These are phyloP conservation scores for Chaenodraco wilsoni DNA, from an alignment of 2,797 vertebrate species.

Conservation along the genomic window DNA sequence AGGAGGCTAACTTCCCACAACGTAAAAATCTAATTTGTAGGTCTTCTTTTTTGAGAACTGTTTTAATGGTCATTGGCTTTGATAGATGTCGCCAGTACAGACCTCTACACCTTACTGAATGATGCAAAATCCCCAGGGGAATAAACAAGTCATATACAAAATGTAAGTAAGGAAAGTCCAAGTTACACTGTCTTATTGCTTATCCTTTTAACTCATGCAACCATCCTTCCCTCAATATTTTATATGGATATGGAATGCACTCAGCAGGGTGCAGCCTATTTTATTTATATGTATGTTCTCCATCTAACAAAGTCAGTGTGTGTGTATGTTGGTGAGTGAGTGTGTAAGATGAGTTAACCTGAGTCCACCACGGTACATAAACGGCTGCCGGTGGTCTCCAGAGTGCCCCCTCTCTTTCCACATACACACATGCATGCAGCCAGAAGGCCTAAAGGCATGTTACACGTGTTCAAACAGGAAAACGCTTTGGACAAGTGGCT, in stretches of 20 bases:
- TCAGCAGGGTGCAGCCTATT: not conserved
- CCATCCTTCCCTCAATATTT: not conserved
- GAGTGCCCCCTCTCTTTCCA: conserved; percentile 21
- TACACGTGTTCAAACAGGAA: conserved; percentile 73
- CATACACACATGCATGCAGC: conserved; percentile 50
- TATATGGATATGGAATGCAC: not conserved
- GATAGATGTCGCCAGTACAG: conserved; percentile 9
- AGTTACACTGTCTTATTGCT: not conserved
- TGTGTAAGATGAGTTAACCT: conserved; percentile 22
- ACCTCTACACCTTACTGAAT: conserved; percentile 11
- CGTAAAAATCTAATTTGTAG: not conserved
- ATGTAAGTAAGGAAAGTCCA: not conserved
- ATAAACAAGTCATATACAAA: not conserved
- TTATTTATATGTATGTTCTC: not conserved
- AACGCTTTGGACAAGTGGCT: conserved; percentile 59
- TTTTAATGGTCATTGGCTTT: conserved; percentile 12
- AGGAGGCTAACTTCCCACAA: not conserved
- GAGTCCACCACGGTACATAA: conserved; percentile 34
- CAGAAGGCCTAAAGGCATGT: conserved; percentile 67
- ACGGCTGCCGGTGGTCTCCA: conserved; percentile 66
- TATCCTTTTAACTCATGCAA: not conserved
- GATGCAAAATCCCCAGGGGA: conserved; percentile 30
- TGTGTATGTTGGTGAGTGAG: conserved; percentile 11
- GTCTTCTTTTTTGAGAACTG: not conserved
- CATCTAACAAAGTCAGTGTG: not conserved